Evolutionary conservation across 2,888 invertebrate species (phyloP).

Genomic region (Aporophyla nigra): DNA sequence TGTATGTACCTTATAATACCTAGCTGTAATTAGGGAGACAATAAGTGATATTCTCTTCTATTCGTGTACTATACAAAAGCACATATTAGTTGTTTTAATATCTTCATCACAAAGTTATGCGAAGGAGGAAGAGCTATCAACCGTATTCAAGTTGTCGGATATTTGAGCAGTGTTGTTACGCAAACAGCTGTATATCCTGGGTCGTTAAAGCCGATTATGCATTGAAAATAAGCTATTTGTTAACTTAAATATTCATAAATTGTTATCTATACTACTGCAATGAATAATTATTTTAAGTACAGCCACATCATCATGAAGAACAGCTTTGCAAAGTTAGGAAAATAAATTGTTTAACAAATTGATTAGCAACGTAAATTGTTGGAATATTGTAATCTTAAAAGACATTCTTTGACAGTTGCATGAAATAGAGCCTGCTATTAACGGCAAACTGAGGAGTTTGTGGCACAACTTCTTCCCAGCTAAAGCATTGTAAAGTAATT

Average conservation of each 20-base stretch:
- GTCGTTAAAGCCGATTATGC: not conserved
- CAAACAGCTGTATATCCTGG: conserved; percentile 41
- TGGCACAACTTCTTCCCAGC: too few species aligned
- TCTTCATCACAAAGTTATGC: not conserved
- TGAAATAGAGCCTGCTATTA: not conserved
- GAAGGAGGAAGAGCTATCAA: conserved; percentile 28
- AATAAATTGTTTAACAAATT: not conserved
- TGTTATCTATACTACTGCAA: not conserved
- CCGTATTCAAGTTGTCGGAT: conserved; percentile 25
- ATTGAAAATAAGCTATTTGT: not conserved
- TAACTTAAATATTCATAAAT: conserved; percentile 4
- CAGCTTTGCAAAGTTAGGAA: not conserved
- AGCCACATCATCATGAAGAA: not conserved
- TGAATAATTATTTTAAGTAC: not conserved
- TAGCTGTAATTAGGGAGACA: too few species aligned
- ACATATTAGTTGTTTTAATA: not conserved
- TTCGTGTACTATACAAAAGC: too few species aligned
- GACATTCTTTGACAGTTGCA: not conserved
- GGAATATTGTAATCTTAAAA: not conserved
- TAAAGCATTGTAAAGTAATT: too few species aligned
- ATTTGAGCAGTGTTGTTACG: conserved; percentile 17
- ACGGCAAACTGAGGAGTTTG: not conserved
- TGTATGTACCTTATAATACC: too few species aligned
- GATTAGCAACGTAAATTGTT: not conserved
- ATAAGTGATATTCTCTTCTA: too few species aligned